A percentile compares a stretch with the other conserved stretches of the same genome.
Evolutionary conservation across 2,888 invertebrate species (phyloP).

Genomic region (Ceramica pisi): DNA sequence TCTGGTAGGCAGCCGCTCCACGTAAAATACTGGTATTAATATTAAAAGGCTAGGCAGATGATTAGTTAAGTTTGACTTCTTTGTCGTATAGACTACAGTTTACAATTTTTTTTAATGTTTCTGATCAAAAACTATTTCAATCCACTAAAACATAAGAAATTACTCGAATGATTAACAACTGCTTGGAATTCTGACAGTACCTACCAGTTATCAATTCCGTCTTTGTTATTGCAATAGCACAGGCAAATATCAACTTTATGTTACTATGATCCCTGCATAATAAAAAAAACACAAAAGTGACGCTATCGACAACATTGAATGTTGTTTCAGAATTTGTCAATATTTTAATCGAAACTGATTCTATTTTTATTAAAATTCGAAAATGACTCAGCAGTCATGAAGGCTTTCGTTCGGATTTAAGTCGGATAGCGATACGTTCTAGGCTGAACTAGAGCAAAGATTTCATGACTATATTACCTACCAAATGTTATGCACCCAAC

Average conservation of each 20-base stretch:
- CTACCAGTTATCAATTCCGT: slow-evolving; percentile 19
- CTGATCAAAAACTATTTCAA: background rate
- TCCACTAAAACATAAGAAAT: background rate
- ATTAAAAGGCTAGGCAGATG: accelerated
- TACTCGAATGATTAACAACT: background rate
- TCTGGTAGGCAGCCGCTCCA: no score
- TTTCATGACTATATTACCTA: no score
- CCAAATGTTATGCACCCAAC: no score
- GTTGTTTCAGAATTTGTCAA: slow-evolving; percentile 7
- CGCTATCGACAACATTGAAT: slow-evolving; percentile 13
- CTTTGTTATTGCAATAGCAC: slow-evolving; percentile 22
- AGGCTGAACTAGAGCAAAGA: no score
- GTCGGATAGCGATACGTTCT: no score
- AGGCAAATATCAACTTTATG: slow-evolving; percentile 25
- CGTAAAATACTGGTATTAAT: no score
- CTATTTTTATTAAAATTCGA: background rate
- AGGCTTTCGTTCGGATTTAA: no score
- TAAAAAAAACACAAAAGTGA: slow-evolving; percentile 21
- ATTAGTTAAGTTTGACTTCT: background rate
- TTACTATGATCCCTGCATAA: background rate
- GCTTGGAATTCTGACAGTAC: background rate
- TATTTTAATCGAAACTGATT: slow-evolving; percentile 4
- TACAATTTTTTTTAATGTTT: no score
- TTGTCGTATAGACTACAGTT: background rate
- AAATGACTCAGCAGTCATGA: no score